Evolutionary conservation across 1,140 invertebrate genomes (phyloP).

Genomic region (Heliothis virescens): DNA sequence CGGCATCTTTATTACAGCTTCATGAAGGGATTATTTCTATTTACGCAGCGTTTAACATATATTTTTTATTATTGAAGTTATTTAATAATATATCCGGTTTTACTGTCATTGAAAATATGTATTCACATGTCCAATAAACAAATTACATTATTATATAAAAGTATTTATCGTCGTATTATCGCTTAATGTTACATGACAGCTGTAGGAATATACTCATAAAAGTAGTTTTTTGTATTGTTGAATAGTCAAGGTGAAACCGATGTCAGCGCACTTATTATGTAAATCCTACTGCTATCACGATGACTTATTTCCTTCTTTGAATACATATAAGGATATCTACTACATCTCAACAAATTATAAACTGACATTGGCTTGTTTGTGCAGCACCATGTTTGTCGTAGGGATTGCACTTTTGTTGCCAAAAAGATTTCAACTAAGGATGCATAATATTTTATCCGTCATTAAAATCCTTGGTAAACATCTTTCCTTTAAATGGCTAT

Average conservation of each 20-base stretch:
- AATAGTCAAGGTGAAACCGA: slow-evolving; percentile 41
- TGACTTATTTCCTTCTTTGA: slow-evolving; percentile 43
- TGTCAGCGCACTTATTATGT: slow-evolving; percentile 41
- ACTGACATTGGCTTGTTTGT: slow-evolving; percentile 20
- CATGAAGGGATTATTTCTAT: slow-evolving; percentile 5
- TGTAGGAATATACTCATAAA: slow-evolving; percentile 20
- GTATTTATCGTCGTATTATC: slow-evolving; percentile 9
- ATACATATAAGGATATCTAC: slow-evolving; percentile 39
- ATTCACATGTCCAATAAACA: slow-evolving; percentile 8
- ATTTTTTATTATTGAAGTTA: neutral
- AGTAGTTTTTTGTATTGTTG: slow-evolving; percentile 17
- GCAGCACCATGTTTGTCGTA: neutral
- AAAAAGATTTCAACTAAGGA: slow-evolving; percentile 16
- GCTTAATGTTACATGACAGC: slow-evolving; percentile 28
- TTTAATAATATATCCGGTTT: too few species aligned
- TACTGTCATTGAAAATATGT: neutral
- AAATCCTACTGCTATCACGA: slow-evolving; percentile 35
- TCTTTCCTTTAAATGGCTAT: neutral
- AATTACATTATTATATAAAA: neutral
- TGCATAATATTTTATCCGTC: slow-evolving; percentile 2
- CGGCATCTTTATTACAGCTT: slow-evolving; percentile 10
- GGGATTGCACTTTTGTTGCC: slow-evolving; percentile 18
- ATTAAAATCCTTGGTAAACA: neutral
- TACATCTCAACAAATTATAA: slow-evolving; percentile 34
- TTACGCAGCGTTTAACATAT: neutral